Evolutionary conservation across 2,888 invertebrate species (phyloP).

Genomic region (Eupithecia exiguata): DNA sequence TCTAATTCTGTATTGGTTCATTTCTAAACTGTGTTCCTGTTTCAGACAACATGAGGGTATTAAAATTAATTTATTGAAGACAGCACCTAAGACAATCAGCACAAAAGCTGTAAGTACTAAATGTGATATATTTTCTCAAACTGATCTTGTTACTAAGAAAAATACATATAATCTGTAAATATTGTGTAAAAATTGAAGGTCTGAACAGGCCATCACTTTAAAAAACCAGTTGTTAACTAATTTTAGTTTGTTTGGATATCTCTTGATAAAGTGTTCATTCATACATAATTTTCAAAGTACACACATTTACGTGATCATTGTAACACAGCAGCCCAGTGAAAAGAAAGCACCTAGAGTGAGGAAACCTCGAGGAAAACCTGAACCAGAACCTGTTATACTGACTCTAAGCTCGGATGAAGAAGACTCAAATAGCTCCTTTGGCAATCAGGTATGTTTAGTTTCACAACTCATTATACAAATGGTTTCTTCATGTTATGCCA

Average conservation of each 20-base stretch:
- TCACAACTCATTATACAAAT: not conserved
- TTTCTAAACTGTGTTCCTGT: constrained; percentile 42
- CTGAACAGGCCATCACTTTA: not conserved
- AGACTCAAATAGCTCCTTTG: constrained; percentile 81
- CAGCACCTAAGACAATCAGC: constrained; percentile 57
- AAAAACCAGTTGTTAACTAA: not conserved
- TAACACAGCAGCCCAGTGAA: constrained; percentile 62
- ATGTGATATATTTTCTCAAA: not conserved
- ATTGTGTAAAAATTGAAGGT: not conserved
- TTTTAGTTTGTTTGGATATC: not conserved
- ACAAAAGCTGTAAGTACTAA: constrained; percentile 65
- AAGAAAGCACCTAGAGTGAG: constrained; percentile 77
- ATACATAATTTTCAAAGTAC: not conserved
- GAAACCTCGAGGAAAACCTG: constrained; percentile 82
- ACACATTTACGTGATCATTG: not conserved
- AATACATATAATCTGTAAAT: not conserved
- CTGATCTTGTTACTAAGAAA: not conserved
- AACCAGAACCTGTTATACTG: constrained; percentile 87
- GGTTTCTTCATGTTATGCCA: not conserved
- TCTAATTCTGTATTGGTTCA: not conserved
- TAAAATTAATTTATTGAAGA: constrained; percentile 79
- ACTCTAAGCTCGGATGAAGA: constrained; percentile 89
- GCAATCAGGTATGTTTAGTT: constrained; percentile 64
- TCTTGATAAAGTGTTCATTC: not conserved
- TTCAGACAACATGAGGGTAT: constrained; percentile 74